Percentiles rank a stretch among this genome's conserved stretches.
phyloP scores from a whole-genome alignment of 2,888 invertebrate species.

The Phalera bucephala region DNA sequence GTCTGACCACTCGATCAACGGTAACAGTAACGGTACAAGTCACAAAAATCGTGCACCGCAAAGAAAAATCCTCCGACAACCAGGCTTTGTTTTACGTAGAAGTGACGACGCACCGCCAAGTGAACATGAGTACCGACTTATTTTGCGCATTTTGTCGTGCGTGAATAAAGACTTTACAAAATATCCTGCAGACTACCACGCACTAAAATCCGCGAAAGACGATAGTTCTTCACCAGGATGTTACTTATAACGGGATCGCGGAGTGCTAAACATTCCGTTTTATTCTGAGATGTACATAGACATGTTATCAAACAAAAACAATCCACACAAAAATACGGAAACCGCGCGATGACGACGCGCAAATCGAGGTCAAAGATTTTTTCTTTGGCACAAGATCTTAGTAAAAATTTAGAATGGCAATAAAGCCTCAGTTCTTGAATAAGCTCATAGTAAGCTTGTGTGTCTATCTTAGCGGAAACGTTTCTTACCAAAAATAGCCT shows the following conservation, averaged over 20 bases:
- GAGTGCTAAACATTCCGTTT: slow-evolving; percentile 4
- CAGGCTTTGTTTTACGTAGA: slow-evolving; percentile 10
- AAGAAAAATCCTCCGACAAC: slow-evolving; percentile 55
- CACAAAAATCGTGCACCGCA: slow-evolving; percentile 69
- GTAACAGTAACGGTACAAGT: slow-evolving; percentile 74
- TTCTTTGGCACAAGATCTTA: slow-evolving; percentile 38
- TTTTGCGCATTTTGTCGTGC: background rate
- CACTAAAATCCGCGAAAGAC: background rate
- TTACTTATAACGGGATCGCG: slow-evolving; percentile 10
- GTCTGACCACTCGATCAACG: slow-evolving; percentile 76
- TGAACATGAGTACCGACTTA: slow-evolving; percentile 1
- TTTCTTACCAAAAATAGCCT: slow-evolving; percentile 71
- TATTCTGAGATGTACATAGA: slow-evolving; percentile 5
- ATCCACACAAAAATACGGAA: slow-evolving; percentile 46
- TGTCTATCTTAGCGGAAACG: slow-evolving; percentile 54
- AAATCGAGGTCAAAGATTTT: slow-evolving; percentile 53
- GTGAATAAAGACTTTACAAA: slow-evolving; percentile 4
- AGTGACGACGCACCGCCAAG: background rate
- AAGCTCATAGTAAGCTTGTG: slow-evolving; percentile 31
- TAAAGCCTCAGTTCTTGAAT: slow-evolving; percentile 27
- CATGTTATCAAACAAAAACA: slow-evolving; percentile 42
- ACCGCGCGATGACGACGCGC: slow-evolving; percentile 31
- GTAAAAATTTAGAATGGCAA: slow-evolving; percentile 34
- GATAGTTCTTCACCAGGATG: slow-evolving; percentile 7
- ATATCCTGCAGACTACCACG: background rate